Evolutionary conservation across 2,888 invertebrate species (phyloP).

Genomic region (Cephus rjabovi): DNA sequence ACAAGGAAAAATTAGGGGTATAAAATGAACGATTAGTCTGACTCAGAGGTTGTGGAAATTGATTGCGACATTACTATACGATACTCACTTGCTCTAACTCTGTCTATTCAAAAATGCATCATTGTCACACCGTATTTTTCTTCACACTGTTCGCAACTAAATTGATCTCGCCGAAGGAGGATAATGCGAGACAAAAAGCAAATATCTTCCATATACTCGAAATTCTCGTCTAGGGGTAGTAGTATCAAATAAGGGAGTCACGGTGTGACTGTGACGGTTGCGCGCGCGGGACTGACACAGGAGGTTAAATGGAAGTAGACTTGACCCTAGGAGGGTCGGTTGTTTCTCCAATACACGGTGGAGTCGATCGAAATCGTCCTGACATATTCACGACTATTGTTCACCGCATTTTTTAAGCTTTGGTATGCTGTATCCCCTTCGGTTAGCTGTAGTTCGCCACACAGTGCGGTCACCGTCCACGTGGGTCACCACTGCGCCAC

Average conservation of each 20-base stretch:
- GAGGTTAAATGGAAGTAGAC: constrained; percentile 35
- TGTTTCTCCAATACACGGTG: constrained; percentile 35
- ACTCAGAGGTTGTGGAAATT: neutral
- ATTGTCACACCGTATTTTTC: neutral
- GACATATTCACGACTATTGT: neutral
- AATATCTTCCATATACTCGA: neutral
- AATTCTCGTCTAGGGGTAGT: neutral
- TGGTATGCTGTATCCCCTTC: neutral
- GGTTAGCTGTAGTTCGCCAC: neutral
- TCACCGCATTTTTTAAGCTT: neutral
- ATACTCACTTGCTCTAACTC: neutral
- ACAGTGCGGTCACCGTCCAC: constrained; percentile 35
- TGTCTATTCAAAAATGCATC: neutral
- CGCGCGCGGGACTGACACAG: constrained; percentile 43
- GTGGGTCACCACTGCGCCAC: constrained; percentile 27
- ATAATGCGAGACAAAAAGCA: neutral
- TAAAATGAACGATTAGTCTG: neutral
- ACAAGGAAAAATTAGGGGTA: neutral
- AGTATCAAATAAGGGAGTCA: neutral
- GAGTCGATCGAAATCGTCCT: constrained; percentile 41
- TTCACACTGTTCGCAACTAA: neutral
- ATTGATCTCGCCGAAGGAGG: neutral
- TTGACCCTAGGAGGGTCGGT: constrained; percentile 38
- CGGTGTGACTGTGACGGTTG: constrained; percentile 36
- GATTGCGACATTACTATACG: neutral